Percentiles rank a stretch among this genome's conserved stretches.
Evolutionary conservation across 2,113 vertebrate species (phyloP).

Genomic region (Vicugna pacos): DNA sequence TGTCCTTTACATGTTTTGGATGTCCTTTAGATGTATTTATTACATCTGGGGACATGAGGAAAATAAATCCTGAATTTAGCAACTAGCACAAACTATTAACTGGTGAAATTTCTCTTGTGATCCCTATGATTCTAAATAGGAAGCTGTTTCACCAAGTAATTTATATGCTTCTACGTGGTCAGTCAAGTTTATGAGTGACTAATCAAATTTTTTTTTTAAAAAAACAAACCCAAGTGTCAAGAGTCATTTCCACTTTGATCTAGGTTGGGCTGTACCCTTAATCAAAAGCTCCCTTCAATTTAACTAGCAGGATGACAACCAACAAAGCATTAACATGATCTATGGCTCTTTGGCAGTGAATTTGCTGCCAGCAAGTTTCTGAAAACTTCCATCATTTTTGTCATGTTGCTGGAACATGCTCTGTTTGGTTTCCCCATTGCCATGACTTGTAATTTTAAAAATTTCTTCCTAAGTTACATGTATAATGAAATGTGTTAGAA

Average conservation of each 20-base stretch:
- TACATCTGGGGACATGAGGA: not conserved
- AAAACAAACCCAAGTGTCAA: constrained; percentile 39
- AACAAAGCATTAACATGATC: not conserved
- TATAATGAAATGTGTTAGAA: constrained; percentile 57
- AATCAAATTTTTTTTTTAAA: constrained; percentile 27
- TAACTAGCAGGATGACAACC: constrained; percentile 40
- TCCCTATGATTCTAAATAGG: not conserved
- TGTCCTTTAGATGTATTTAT: not conserved
- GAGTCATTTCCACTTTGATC: constrained; percentile 40
- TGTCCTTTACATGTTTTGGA: not conserved
- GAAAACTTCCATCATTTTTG: constrained; percentile 62
- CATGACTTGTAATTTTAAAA: constrained; percentile 35
- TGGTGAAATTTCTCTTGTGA: not conserved
- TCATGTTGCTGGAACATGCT: constrained; percentile 53
- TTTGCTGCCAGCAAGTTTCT: constrained; percentile 46
- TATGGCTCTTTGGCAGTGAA: constrained; percentile 11
- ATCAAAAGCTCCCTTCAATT: constrained; percentile 51
- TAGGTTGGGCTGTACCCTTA: not conserved
- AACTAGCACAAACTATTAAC: not conserved
- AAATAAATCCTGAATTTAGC: constrained; percentile 31
- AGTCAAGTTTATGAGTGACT: constrained; percentile 13
- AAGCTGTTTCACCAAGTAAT: not conserved
- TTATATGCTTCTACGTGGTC: not conserved
- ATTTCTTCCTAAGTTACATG: constrained; percentile 23
- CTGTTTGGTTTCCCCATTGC: not conserved